A percentile compares a stretch with the other conserved stretches of the same genome.
These are phyloP conservation scores for Drosophila tropicalis DNA, from an alignment of 1,140 invertebrate genomes.

Conservation along the genomic window DNA sequence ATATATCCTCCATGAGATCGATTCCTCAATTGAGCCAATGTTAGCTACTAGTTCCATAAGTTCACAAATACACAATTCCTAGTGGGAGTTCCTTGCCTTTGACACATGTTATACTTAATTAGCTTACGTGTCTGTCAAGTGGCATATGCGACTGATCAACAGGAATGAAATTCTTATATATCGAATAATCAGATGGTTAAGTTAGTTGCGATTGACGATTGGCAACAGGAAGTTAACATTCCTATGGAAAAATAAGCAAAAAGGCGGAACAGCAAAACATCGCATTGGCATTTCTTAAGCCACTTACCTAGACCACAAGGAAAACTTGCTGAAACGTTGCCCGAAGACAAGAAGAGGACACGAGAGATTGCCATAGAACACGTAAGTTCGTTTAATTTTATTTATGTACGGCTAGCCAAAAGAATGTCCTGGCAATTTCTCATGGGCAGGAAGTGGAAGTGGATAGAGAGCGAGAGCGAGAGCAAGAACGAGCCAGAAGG, in stretches of 20 bases:
- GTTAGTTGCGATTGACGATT: neutral
- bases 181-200: too few relatives aligned
- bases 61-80: too few relatives aligned
- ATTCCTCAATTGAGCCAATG: too few relatives aligned
- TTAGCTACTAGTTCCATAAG: too few relatives aligned
- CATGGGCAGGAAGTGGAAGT: slow-evolving; percentile 43
- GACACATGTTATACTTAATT: too few relatives aligned
- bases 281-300: slow-evolving; percentile 12
- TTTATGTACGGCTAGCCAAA: slow-evolving; percentile 76
- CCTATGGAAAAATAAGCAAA: neutral
- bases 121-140: too few relatives aligned
- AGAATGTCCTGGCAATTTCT: slow-evolving; percentile 71
- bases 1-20: neutral
- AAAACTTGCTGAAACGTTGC: neutral
- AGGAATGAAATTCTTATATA: too few relatives aligned
- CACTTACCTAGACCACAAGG: slow-evolving; percentile 10
- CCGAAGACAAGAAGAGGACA: neutral
- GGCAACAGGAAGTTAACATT: neutral
- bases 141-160: too few relatives aligned
- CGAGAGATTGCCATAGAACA: slow-evolving; percentile 18
- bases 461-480: slow-evolving; percentile 3
- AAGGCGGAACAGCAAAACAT: too few relatives aligned
- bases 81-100: too few relatives aligned
- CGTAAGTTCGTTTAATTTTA: slow-evolving; percentile 56
- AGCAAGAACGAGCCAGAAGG: slow-evolving; percentile 21